Evolutionary conservation across 2,113 vertebrate species (phyloP).

Genomic region (Gnathonemus echidnorhynchus): DNA sequence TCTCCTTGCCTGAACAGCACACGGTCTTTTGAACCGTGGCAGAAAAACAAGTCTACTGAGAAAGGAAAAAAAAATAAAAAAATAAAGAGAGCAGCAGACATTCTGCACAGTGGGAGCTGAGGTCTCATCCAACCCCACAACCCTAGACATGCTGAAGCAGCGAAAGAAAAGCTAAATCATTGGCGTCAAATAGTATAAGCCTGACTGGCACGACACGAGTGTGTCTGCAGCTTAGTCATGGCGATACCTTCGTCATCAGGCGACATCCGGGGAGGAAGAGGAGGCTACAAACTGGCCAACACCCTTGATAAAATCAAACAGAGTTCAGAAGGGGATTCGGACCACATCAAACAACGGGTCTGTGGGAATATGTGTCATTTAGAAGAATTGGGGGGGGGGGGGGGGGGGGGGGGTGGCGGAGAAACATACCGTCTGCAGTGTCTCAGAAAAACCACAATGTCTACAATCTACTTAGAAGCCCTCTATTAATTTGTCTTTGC

Average conservation of each 20-base stretch:
- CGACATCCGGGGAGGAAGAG: neutral
- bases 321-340: neutral
- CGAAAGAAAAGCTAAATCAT: neutral
- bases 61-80: neutral
- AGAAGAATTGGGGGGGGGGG: neutral
- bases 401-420: too few relatives aligned
- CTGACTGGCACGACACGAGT: neutral
- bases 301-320: conserved; percentile 10
- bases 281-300: neutral
- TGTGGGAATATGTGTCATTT: neutral
- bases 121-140: neutral
- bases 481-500: neutral
- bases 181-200: neutral
- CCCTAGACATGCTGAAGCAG: neutral
- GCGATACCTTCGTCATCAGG: neutral
- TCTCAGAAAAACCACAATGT: neutral
- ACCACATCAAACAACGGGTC: neutral
- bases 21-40: neutral
- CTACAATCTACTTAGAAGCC: neutral
- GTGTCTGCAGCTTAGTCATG: neutral
- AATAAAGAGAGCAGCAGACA: neutral
- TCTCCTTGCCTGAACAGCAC: neutral
- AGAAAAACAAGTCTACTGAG: neutral
- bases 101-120: neutral
- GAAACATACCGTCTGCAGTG: neutral